Conservation (phyloP, 2,113 vertebrate genomes). For the Corapipo altera region DNA sequence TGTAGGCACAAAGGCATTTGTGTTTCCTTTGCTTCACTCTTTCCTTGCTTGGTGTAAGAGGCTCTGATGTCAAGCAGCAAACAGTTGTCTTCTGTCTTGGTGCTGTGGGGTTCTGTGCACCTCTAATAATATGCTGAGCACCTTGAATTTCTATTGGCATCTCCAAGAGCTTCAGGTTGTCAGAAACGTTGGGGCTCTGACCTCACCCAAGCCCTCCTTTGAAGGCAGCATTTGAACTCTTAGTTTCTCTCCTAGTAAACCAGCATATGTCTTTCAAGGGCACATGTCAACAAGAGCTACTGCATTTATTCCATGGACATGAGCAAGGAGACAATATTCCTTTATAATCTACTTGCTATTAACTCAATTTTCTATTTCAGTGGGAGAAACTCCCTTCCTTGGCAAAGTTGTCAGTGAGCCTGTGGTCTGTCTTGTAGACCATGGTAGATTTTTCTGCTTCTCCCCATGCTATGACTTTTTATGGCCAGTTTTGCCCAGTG, state of each 20-base stretch:
- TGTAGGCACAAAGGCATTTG: neutral
- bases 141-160: neutral
- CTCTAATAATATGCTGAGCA: neutral
- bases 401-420: neutral
- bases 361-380: neutral
- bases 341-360: neutral
- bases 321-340: neutral
- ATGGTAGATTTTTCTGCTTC: neutral
- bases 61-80: neutral
- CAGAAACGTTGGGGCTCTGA: neutral
- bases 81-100: neutral
- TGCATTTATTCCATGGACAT: neutral
- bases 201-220: neutral
- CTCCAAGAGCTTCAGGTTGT: neutral
- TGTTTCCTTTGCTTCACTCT: neutral
- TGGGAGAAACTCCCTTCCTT: neutral
- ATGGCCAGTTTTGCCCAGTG: neutral
- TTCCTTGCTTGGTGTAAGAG: neutral
- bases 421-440: neutral
- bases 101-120: neutral
- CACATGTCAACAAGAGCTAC: neutral
- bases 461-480: neutral
- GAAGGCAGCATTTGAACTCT: neutral
- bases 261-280: neutral
- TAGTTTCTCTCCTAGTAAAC: neutral